Evolutionary conservation across 2,888 invertebrate genomes (phyloP).

Genomic region (Graphium colonna): DNA sequence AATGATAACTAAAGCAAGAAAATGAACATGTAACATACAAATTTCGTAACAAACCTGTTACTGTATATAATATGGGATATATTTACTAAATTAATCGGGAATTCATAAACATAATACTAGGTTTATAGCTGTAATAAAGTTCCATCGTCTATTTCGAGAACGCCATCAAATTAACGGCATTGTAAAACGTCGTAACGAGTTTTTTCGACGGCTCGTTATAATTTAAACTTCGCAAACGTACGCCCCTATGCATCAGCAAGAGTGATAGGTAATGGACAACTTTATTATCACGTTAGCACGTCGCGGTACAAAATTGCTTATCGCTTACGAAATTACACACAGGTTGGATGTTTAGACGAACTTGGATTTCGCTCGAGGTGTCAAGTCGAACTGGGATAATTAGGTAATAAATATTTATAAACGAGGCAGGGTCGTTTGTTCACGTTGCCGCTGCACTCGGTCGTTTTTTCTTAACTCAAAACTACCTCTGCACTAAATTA

Average conservation of each 20-base stretch:
- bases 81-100: too few relatives aligned
- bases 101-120: background rate
- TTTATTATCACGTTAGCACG: constrained; percentile 52
- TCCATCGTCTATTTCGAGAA: constrained; percentile 7
- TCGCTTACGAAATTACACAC: constrained; percentile 25
- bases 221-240: constrained; percentile 38
- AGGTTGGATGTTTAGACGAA: constrained; percentile 43
- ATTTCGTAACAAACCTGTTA: too few relatives aligned
- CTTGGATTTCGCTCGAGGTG: constrained; percentile 50
- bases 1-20: too few relatives aligned
- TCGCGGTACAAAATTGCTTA: constrained; percentile 34
- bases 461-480: constrained; percentile 46
- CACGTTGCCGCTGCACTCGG: constrained; percentile 42
- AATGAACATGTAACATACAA: too few relatives aligned
- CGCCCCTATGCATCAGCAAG: constrained; percentile 35
- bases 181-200: constrained; percentile 28
- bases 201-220: constrained; percentile 28
- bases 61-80: too few relatives aligned
- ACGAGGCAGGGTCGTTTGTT: constrained; percentile 52
- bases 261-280: constrained; percentile 50
- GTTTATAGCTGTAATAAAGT: constrained; percentile 1
- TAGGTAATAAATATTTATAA: constrained; percentile 77
- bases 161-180: constrained; percentile 26
- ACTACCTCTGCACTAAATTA: too few relatives aligned
- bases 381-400: constrained; percentile 61